These are phyloP conservation scores for Tetranychus piercei DNA, from an alignment of 2,888 invertebrate species.

Conservation along the genomic window DNA sequence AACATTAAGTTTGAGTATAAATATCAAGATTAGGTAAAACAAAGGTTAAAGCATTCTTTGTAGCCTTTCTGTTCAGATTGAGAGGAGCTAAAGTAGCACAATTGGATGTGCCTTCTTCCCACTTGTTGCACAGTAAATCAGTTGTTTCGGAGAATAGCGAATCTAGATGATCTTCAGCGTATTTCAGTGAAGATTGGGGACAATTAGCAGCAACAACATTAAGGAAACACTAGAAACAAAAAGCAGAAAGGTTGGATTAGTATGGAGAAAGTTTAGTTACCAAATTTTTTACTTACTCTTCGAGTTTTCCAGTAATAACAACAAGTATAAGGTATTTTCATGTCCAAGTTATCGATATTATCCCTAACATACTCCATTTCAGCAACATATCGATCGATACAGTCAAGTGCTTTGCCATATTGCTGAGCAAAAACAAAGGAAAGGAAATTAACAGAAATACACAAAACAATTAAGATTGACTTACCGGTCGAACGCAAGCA, in stretches of 20 bases:
- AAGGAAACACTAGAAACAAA: not conserved
- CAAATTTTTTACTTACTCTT: not conserved
- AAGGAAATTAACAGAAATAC: not conserved
- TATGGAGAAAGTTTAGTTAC: not conserved
- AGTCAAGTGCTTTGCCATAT: not conserved
- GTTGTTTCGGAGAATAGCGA: not conserved
- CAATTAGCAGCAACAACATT: not conserved
- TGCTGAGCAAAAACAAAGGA: not conserved
- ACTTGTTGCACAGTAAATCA: slow-evolving; percentile 6
- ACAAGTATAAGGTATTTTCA: slow-evolving; percentile 5
- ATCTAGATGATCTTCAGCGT: not conserved
- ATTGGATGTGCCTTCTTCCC: not conserved
- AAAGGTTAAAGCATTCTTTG: not conserved
- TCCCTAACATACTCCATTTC: slow-evolving; percentile 9
- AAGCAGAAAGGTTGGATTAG: not conserved
- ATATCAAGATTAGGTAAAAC: slow-evolving; percentile 1
- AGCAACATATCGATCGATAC: slow-evolving; percentile 2
- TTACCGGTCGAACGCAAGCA: not conserved
- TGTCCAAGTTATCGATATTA: not conserved
- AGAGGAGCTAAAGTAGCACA: not conserved
- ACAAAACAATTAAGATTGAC: not conserved
- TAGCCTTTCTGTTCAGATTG: not conserved
- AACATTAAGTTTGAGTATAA: slow-evolving; percentile 3
- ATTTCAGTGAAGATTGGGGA: not conserved
- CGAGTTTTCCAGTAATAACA: slow-evolving; percentile 6